phyloP scores from a whole-genome alignment of 2,797 vertebrate genomes.

The Carapus acus region DNA sequence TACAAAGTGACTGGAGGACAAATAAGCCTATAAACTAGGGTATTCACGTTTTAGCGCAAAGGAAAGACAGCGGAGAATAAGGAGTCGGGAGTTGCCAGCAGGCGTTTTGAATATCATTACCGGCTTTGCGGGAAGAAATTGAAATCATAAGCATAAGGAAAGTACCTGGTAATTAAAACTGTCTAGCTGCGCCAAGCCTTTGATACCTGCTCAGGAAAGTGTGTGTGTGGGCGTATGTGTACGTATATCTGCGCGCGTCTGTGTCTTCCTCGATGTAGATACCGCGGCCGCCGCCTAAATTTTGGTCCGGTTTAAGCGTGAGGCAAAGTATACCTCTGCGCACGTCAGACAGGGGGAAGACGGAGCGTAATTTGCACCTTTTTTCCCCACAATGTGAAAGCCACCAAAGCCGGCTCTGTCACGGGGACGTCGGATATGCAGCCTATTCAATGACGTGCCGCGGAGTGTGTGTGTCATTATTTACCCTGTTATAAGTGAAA shows the following conservation, averaged over 20 bases:
- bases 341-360: neutral
- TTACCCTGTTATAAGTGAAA: constrained; percentile 10
- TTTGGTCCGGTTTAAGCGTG: constrained; percentile 28
- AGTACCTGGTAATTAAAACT: constrained; percentile 71
- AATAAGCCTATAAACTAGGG: constrained; percentile 69
- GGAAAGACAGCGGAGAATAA: constrained; percentile 49
- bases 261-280: constrained; percentile 35
- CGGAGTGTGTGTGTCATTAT: constrained; percentile 1
- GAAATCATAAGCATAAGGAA: constrained; percentile 66
- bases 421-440: constrained; percentile 10
- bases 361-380: constrained; percentile 30
- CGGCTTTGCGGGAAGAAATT: constrained; percentile 61
- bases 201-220: constrained; percentile 58
- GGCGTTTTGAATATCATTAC: constrained; percentile 71
- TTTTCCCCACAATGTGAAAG: neutral
- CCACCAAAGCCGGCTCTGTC: constrained; percentile 11
- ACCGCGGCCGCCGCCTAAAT: constrained; percentile 25
- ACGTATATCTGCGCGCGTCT: constrained; percentile 25
- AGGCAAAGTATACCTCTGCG: constrained; percentile 21
- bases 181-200: constrained; percentile 56
- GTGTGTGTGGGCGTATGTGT: constrained; percentile 15
- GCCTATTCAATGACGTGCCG: constrained; percentile 27
- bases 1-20: constrained; percentile 74
- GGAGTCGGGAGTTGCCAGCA: constrained; percentile 59
- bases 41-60: constrained; percentile 63